These are phyloP conservation scores for Taphrorychus bicolor DNA, from an alignment of 2,888 invertebrate genomes.

Conservation along the genomic window DNA sequence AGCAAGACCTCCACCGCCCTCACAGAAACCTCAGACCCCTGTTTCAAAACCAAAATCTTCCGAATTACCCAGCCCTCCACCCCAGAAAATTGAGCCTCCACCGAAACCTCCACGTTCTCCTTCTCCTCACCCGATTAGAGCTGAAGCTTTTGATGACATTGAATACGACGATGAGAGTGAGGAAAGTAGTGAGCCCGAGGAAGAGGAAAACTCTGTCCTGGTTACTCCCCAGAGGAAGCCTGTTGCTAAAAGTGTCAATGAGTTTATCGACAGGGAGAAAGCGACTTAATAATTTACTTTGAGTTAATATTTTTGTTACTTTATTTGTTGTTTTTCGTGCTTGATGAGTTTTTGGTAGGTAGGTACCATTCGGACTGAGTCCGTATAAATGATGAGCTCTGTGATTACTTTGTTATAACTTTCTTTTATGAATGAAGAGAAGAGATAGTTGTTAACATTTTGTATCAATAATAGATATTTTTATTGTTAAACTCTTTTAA, in stretches of 20 bases:
- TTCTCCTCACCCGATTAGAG: constrained; percentile 52
- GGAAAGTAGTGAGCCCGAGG: constrained; percentile 46
- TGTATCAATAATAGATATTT: too few relatives aligned
- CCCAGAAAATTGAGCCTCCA: constrained; percentile 46
- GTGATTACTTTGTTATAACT: too few relatives aligned
- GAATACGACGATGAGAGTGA: constrained; percentile 51
- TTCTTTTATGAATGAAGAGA: too few relatives aligned
- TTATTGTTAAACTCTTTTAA: too few relatives aligned
- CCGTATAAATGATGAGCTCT: background rate
- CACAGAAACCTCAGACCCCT: constrained; percentile 17
- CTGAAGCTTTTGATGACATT: constrained; percentile 50
- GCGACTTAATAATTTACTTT: constrained; percentile 16
- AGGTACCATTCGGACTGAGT: background rate
- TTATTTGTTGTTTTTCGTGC: background rate
- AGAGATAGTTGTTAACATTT: too few relatives aligned
- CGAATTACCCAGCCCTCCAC: constrained; percentile 35
- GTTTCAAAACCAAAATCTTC: constrained; percentile 24
- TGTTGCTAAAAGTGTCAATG: constrained; percentile 42
- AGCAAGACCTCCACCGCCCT: constrained; percentile 14
- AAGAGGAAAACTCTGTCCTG: constrained; percentile 51
- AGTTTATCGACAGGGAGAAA: constrained; percentile 46
- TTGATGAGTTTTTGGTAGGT: background rate
- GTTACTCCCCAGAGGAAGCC: constrained; percentile 37
- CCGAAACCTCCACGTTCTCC: constrained; percentile 54
- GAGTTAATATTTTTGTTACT: background rate